These are phyloP conservation scores for Pipistrellus pygmaeus DNA, from an alignment of 2,797 vertebrate species.

Conservation along the genomic window DNA sequence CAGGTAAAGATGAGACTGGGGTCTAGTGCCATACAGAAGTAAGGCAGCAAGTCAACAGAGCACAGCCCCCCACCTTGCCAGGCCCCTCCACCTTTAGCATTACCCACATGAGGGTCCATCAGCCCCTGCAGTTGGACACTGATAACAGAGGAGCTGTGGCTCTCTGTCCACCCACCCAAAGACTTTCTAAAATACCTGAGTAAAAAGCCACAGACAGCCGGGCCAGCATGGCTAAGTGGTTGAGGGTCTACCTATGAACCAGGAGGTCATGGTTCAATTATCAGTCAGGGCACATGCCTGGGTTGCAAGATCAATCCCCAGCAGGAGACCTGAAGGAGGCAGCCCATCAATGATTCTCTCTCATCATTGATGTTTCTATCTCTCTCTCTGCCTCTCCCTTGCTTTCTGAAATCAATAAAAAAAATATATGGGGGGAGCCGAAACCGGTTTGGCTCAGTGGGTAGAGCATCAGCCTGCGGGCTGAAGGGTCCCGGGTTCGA, in stretches of 20 bases:
- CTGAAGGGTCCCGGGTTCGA: too few relatives aligned
- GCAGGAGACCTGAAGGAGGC: not conserved
- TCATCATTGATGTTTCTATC: not conserved
- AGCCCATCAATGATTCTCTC: not conserved
- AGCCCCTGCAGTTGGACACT: not conserved
- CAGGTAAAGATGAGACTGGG: not conserved
- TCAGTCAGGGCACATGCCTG: not conserved
- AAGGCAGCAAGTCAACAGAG: not conserved
- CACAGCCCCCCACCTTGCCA: not conserved
- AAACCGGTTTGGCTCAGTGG: too few relatives aligned
- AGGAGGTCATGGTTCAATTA: not conserved
- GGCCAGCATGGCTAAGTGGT: not conserved
- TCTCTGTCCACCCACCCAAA: not conserved
- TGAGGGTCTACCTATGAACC: not conserved
- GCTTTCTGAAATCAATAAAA: too few relatives aligned
- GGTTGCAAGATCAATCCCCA: not conserved
- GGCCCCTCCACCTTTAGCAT: not conserved
- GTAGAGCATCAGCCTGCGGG: too few relatives aligned
- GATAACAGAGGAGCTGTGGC: not conserved
- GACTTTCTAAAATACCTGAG: not conserved
- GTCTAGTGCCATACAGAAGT: not conserved
- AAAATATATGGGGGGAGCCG: too few relatives aligned
- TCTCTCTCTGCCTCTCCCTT: not conserved
- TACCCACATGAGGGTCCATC: not conserved
- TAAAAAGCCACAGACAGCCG: not conserved